Base-by-base conservation (phyloP, 2,113 vertebrate species). In the Prochilodus magdalenae region DNA sequence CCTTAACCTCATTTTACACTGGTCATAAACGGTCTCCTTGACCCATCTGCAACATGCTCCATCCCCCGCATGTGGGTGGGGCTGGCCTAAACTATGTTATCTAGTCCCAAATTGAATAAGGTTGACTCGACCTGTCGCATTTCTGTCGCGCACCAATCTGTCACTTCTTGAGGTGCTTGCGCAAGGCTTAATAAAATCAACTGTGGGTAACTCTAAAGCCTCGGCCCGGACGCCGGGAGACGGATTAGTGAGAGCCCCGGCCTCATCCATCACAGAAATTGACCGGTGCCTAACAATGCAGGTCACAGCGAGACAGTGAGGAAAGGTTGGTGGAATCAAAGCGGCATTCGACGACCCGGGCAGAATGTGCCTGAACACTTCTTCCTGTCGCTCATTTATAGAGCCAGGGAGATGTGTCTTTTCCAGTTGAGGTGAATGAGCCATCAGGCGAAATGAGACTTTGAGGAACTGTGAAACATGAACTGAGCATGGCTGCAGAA, bases 21-120 rank as follows among this genome's bases (percentile, higher is more conserved):
- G 66, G 36, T 24, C 14, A 18, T 70, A 20, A 67, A 20, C 70
- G 16, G n/a, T 57, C 29, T 70, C 49, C 30, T 57, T 1, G 6
- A 36, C 1, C 69, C 67, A 62, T 60, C 55, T 80, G 55, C 59
- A 62, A 40, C 36, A 44, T 5, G 15, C 4, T 4, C 30, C 65
- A n/a, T 22, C 16, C 65, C 29, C 20, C 29, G 33, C 66, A 24
- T 22, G 53, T 5, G 66, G 55, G 77, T 36, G 33, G 30, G 74
- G 72, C 44, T 4, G 26, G 80, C 33, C 40, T 33, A 70, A 87
- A 87, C 53, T 22, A 26, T 24, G 62, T 83, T 85, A 87, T 83
- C 74, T 57, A 33, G 44, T 73, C 51, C 63, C 74, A 85, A 85
- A 87, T 81, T 44, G 47, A 85, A 87, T 87, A 76, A 85, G 77